phyloP scores from a whole-genome alignment of 2,888 invertebrate species.

The Melieria omissa region DNA sequence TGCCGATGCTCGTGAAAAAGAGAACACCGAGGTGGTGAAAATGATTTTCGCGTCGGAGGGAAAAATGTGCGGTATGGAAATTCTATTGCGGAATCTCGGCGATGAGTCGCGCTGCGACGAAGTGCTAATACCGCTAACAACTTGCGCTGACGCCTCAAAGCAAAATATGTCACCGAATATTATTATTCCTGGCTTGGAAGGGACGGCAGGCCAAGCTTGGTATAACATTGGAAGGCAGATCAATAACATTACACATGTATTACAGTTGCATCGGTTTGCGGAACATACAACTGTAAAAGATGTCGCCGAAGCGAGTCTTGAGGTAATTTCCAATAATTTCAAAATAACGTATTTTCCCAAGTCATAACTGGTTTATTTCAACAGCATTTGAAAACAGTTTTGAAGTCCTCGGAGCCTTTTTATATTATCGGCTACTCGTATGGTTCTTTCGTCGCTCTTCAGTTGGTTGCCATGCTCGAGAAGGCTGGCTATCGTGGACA shows the following conservation, averaged over 20 bases:
- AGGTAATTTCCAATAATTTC: constrained; percentile 49
- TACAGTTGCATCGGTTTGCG: constrained; percentile 60
- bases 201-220: constrained; percentile 69
- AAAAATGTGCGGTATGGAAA: constrained; percentile 68
- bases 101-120: constrained; percentile 71
- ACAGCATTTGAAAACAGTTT: constrained; percentile 73
- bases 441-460: constrained; percentile 81
- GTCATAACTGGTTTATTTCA: constrained; percentile 41
- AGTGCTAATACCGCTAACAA: constrained; percentile 70
- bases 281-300: constrained; percentile 53
- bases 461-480: constrained; percentile 80
- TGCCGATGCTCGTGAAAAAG: constrained; percentile 53
- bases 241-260: constrained; percentile 51
- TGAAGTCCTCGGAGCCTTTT: constrained; percentile 73
- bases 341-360: background rate
- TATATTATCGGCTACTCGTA: constrained; percentile 89
- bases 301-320: constrained; percentile 53
- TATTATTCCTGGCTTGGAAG: constrained; percentile 78
- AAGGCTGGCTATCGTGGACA: constrained; percentile 73
- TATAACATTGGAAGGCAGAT: constrained; percentile 56
- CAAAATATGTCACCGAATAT: constrained; percentile 53
- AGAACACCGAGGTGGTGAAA: constrained; percentile 56
- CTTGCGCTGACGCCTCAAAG: constrained; percentile 54
- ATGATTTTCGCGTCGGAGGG: constrained; percentile 59
- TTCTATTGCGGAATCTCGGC: constrained; percentile 73